Conservation (phyloP, 2,797 vertebrate species). For the Diplodus puntazzo region DNA sequence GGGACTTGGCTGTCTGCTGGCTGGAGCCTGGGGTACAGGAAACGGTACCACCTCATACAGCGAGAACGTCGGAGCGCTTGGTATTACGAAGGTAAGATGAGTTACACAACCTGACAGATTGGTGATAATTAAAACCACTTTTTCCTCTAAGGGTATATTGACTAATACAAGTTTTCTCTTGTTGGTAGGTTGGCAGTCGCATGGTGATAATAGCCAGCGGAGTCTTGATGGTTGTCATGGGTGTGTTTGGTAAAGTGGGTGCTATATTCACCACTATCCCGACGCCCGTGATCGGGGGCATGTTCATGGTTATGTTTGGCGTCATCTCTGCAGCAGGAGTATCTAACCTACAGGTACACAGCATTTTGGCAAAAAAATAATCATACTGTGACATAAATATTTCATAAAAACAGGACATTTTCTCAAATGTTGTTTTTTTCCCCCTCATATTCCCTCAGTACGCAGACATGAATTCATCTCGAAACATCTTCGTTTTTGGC, state of each 20-base stretch:
- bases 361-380: not conserved
- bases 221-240: conserved; percentile 90
- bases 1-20: conserved; percentile 94
- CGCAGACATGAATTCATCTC: conserved; percentile 95
- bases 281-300: conserved; percentile 92
- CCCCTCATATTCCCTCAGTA: conserved; percentile 83
- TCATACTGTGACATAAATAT: not conserved
- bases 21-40: conserved; percentile 95
- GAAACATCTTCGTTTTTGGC: conserved; percentile 97
- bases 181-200: conserved; percentile 93
- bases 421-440: not conserved
- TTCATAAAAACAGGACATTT: not conserved
- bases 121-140: not conserved
- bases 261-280: conserved; percentile 96
- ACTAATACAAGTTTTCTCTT: conserved; percentile 18
- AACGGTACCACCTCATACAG: conserved; percentile 98
- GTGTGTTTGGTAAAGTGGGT: conserved; percentile 92
- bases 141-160: not conserved
- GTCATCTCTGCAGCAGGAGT: conserved; percentile 93
- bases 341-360: conserved; percentile 93
- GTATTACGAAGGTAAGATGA: conserved; percentile 93
- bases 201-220: conserved; percentile 91
- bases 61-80: conserved; percentile 94
- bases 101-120: not conserved
- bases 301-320: conserved; percentile 97